These are phyloP conservation scores for Tipula vernalis DNA, from an alignment of 2,888 invertebrate genomes.

Conservation along the genomic window DNA sequence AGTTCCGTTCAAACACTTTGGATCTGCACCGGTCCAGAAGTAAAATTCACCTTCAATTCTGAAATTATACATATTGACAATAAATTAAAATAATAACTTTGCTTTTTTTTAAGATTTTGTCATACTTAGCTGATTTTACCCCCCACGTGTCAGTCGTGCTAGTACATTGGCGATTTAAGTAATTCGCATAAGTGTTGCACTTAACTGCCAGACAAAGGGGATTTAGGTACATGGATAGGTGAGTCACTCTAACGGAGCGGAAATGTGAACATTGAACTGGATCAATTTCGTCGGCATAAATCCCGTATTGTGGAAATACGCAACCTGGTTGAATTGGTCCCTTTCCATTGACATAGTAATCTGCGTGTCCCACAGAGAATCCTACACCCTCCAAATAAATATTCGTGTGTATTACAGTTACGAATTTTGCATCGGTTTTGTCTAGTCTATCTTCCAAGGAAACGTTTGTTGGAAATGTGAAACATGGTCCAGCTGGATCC, in stretches of 20 bases:
- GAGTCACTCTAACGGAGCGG: not conserved
- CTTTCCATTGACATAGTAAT: not conserved
- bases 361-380: not conserved
- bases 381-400: not conserved
- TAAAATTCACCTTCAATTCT: too few relatives aligned
- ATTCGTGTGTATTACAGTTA: slow-evolving; percentile 32
- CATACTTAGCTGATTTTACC: not conserved
- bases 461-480: slow-evolving; percentile 29
- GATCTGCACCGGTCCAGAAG: too few relatives aligned
- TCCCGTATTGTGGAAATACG: not conserved
- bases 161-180: not conserved
- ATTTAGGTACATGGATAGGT: not conserved
- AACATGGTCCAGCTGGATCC: slow-evolving; percentile 28
- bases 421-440: slow-evolving; percentile 28
- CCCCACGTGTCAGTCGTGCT: not conserved
- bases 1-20: too few relatives aligned
- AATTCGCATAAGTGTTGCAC: not conserved
- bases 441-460: slow-evolving; percentile 28
- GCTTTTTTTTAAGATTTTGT: too few relatives aligned
- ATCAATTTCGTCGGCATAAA: too few relatives aligned
- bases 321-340: not conserved
- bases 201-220: not conserved
- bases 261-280: not conserved
- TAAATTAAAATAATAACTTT: too few relatives aligned
- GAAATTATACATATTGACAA: too few relatives aligned